These are phyloP conservation scores for Tamandua tetradactyla DNA, from an alignment of 2,797 vertebrate genomes.

Conservation along the genomic window DNA sequence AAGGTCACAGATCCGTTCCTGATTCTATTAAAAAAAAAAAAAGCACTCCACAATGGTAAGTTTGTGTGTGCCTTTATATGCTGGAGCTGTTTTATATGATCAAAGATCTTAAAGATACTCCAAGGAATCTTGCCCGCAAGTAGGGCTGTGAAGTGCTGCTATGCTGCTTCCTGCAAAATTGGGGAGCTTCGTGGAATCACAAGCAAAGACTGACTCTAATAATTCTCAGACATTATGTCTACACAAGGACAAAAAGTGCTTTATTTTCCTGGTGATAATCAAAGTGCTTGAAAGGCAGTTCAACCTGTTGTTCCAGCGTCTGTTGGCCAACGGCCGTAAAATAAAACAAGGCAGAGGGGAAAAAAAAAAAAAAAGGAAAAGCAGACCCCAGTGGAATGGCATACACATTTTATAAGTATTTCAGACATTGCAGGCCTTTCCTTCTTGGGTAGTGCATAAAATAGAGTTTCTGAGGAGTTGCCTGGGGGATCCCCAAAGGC, in stretches of 20 bases:
- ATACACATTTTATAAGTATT: conserved; percentile 59
- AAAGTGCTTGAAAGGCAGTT: conserved; percentile 52
- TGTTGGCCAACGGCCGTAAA: conserved; percentile 52
- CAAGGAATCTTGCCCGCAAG: conserved; percentile 80
- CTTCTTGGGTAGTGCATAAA: conserved; percentile 15
- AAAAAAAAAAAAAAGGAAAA: neutral
- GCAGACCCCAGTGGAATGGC: conserved; percentile 37
- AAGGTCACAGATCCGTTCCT: conserved; percentile 88
- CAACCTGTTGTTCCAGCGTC: conserved; percentile 43
- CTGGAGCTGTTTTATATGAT: conserved; percentile 84
- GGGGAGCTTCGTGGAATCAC: conserved; percentile 54
- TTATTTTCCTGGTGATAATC: conserved; percentile 66
- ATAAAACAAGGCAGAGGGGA: conserved; percentile 29
- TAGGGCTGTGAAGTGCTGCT: conserved; percentile 61
- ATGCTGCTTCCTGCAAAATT: conserved; percentile 26
- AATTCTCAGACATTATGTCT: conserved; percentile 60
- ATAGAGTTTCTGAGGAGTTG: conserved; percentile 50
- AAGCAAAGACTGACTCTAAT: conserved; percentile 42
- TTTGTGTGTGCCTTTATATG: conserved; percentile 85
- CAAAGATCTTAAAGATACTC: conserved; percentile 84
- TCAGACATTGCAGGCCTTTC: conserved; percentile 57
- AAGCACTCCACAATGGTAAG: conserved; percentile 85
- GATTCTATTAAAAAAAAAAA: conserved; percentile 84
- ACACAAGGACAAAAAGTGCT: conserved; percentile 32
- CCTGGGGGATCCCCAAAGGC: neutral